Base-by-base conservation (phyloP, 2,113 vertebrate species). In the Otolemur garnettii region DNA sequence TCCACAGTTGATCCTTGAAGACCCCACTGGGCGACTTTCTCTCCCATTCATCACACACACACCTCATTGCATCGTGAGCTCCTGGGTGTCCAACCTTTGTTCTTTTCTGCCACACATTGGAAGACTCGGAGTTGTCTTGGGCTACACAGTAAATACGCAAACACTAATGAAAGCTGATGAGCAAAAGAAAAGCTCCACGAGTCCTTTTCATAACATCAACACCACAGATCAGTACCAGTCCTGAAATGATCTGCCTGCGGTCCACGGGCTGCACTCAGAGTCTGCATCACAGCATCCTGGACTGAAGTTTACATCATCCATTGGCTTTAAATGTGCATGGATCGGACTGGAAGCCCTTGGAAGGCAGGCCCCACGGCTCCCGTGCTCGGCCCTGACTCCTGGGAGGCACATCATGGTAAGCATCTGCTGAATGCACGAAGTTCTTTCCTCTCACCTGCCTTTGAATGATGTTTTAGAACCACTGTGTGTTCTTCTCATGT, bases 271-370 rank as follows among this genome's bases (percentile, higher is more conserved):
- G 45, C 45, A 7, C 24, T 35, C 57, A 3, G 42, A 50, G 53
- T 17, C 50, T 11, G 9, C 66, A 42, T 5, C 42, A 4, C 21
- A 11, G 82, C 42, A 38, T 19, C 30, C 4, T 45, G 11, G 42
- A n/a, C 64, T 28, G 18, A 14, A 7, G 15, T 2, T 18, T 3
- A 2, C 8, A 4, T 1, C n/a, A 45, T 18, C 22, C 18, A 5
- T 38, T 28, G 13, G 19, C 59, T 33, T 15, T 28, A 38, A 22
- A 13, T 0, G 11, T 1, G 21, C 28, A 2, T 3, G 4, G 45
- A 2, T 24, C 66, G 59, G 87, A 66, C 12, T 0, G 35, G 59
- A 66, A 75, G 81, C 68, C 19, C 33, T 42, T 22, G 1, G 59
- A 72, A 69, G 79, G 55, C 38, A n/a, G 17, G 35, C 7, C 14